Evolutionary conservation across 2,888 invertebrate species (phyloP).

Genomic region (Amphimallon solstitiale): DNA sequence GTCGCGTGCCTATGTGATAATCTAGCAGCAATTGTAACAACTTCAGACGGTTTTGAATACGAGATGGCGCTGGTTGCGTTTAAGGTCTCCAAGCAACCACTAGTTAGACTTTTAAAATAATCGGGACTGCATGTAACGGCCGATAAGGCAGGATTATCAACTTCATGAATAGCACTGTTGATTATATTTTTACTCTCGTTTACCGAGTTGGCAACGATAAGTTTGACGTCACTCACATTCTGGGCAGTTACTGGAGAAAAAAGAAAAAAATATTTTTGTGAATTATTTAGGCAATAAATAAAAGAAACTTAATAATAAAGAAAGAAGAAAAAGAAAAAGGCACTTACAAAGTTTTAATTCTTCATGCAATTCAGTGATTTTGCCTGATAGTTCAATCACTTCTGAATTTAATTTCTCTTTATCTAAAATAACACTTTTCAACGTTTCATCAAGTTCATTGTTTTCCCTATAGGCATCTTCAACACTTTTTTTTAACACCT

Average conservation of each 20-base stretch:
- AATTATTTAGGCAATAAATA: too few relatives aligned
- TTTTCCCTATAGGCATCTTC: slow-evolving; percentile 72
- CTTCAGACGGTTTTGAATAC: slow-evolving; percentile 56
- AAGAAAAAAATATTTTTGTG: slow-evolving; percentile 1
- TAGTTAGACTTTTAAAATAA: slow-evolving; percentile 66
- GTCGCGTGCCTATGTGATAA: slow-evolving; percentile 70
- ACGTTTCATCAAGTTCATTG: slow-evolving; percentile 71
- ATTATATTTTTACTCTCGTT: slow-evolving; percentile 58
- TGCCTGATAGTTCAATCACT: slow-evolving; percentile 52
- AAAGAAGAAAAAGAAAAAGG: too few relatives aligned
- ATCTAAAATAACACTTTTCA: slow-evolving; percentile 74
- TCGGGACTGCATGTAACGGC: slow-evolving; percentile 74
- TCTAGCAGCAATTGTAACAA: slow-evolving; percentile 63
- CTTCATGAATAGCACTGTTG: slow-evolving; percentile 64
- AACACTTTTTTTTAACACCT: slow-evolving; percentile 73
- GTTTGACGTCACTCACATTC: slow-evolving; percentile 51
- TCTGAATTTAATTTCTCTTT: slow-evolving; percentile 68
- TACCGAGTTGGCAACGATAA: slow-evolving; percentile 54
- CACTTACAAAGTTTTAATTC: slow-evolving; percentile 60
- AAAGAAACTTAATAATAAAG: background rate
- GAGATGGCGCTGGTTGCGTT: slow-evolving; percentile 48
- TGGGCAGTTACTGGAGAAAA: slow-evolving; percentile 50
- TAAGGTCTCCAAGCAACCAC: slow-evolving; percentile 59
- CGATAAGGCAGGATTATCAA: slow-evolving; percentile 75
- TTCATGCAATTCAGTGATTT: slow-evolving; percentile 58